Conservation (phyloP, 2,113 vertebrate genomes). For the Haemorhous mexicanus region DNA sequence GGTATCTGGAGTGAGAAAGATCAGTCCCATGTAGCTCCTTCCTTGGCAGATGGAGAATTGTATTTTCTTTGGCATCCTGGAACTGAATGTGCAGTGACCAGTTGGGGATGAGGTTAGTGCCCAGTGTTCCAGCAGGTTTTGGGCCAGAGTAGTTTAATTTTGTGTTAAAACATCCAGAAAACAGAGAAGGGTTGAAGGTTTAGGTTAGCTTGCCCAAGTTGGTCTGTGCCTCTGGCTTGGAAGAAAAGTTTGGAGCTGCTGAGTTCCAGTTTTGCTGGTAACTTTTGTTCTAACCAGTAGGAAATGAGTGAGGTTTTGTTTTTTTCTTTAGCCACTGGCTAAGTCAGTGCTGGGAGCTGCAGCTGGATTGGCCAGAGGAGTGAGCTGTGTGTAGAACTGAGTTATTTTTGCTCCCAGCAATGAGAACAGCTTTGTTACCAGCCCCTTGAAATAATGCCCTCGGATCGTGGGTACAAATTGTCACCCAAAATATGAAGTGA, state of each 20-base stretch:
- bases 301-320: not conserved
- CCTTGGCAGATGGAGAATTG: not conserved
- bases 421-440: not conserved
- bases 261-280: constrained; percentile 5
- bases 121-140: not conserved
- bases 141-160: not conserved
- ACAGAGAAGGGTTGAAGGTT: not conserved
- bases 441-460: constrained; percentile 40
- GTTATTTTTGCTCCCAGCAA: constrained; percentile 31
- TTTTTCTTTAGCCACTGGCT: not conserved
- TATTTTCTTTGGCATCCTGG: not conserved
- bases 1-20: not conserved
- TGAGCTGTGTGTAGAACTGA: not conserved
- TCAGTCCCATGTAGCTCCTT: not conserved
- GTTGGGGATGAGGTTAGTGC: not conserved
- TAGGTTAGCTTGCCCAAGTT: not conserved
- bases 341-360: not conserved
- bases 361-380: constrained; percentile 1
- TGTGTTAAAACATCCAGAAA: not conserved
- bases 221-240: not conserved
- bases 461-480: constrained; percentile 2
- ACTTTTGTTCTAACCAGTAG: not conserved
- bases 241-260: not conserved
- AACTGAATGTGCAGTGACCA: not conserved
- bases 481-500: constrained; percentile 25